Evolutionary conservation across 2,797 vertebrate species (phyloP).

Genomic region (Prunella strophiata): DNA sequence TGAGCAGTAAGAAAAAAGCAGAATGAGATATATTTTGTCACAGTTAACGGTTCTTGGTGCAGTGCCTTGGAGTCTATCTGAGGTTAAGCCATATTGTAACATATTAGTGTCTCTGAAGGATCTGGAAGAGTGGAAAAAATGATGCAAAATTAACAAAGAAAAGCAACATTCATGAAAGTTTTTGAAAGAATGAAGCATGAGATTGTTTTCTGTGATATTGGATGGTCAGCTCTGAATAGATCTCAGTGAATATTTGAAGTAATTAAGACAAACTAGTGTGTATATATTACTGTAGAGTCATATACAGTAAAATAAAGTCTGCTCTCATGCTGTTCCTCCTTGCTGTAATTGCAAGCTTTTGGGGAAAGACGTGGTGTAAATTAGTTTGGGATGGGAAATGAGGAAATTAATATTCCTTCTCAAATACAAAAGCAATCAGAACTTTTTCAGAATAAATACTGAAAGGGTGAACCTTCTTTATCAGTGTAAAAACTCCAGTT

Average conservation of each 20-base stretch:
- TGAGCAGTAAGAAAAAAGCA: constrained; percentile 7
- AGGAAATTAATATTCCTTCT: neutral
- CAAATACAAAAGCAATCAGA: neutral
- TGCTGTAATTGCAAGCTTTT: neutral
- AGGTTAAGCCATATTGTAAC: neutral
- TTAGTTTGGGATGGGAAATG: neutral
- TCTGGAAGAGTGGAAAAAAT: neutral
- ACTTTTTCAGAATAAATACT: neutral
- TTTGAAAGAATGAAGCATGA: neutral
- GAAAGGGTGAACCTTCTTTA: neutral
- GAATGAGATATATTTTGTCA: neutral
- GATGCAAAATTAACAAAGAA: neutral
- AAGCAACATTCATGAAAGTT: neutral
- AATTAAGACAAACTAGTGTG: neutral
- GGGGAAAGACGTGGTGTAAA: neutral
- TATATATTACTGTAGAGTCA: neutral
- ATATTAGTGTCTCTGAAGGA: neutral
- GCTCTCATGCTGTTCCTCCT: neutral
- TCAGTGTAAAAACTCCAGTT: neutral
- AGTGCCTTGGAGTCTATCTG: neutral
- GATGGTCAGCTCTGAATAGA: neutral
- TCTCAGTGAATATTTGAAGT: neutral
- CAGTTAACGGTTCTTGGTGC: neutral
- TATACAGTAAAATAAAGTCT: neutral
- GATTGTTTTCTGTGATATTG: neutral